phyloP scores from a whole-genome alignment of 1,140 invertebrate species.

The Caenorhabditis latens region DNA sequence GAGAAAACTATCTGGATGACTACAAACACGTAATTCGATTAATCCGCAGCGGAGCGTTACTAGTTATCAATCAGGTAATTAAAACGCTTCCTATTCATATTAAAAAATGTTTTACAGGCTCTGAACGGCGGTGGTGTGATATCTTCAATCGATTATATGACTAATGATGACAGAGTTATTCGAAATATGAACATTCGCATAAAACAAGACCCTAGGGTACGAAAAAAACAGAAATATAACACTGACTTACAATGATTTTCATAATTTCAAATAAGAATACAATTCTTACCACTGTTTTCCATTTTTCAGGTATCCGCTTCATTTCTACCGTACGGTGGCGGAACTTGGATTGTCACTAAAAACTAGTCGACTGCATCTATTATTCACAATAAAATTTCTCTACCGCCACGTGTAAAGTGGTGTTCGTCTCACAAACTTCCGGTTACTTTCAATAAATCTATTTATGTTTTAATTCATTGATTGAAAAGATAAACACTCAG shows the following conservation, averaged over 20 bases:
- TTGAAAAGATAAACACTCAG: too few species aligned
- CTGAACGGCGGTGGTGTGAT: slow-evolving; percentile 65
- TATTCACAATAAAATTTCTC: neutral
- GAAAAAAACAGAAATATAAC: neutral
- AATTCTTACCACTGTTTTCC: neutral
- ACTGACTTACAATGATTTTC: neutral
- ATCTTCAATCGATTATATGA: slow-evolving; percentile 64
- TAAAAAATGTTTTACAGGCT: slow-evolving; percentile 54
- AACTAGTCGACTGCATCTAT: slow-evolving; percentile 57
- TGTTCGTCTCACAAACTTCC: neutral
- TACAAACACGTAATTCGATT: slow-evolving; percentile 66
- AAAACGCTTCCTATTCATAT: too few species aligned
- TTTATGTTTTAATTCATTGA: too few species aligned
- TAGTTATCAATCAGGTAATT: slow-evolving; percentile 64
- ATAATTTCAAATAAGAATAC: too few species aligned
- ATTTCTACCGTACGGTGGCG: slow-evolving; percentile 65
- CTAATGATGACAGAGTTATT: slow-evolving; percentile 63
- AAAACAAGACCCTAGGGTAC: slow-evolving; percentile 67
- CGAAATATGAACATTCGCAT: slow-evolving; percentile 68
- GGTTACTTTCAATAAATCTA: too few species aligned
- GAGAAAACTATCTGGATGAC: slow-evolving; percentile 67
- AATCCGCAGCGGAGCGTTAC: slow-evolving; percentile 64
- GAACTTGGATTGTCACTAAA: slow-evolving; percentile 68
- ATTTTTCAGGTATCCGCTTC: slow-evolving; percentile 60
- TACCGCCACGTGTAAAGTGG: slow-evolving; percentile 27